Base-by-base conservation (phyloP, 2,888 invertebrate genomes). In the Isotomurus palustris region DNA sequence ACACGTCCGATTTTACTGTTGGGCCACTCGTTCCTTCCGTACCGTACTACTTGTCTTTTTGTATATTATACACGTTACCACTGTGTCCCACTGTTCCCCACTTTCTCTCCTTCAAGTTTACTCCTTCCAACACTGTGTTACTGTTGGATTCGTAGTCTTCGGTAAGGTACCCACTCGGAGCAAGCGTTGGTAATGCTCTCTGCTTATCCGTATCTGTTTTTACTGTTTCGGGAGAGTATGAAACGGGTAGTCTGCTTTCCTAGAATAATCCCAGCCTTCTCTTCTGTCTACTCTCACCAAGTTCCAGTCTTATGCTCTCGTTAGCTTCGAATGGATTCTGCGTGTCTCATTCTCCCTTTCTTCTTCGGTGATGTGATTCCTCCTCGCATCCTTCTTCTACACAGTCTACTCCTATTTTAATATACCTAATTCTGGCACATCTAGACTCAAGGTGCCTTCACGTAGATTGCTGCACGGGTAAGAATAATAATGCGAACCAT, bases 261-360 rank as follows among this genome's bases (percentile, higher is more conserved):
- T 35, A 35, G 29, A 49, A 35, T 49, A 49, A 35, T 49, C 48
- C 48, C 22, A 22, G 32, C 19, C 48, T 49, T 21, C 35, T 19
- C 21, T 24, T 44, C 6, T 22, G 21, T 21, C 14, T 44, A 14
- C 44, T n/a, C n/a, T n/a, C n/a, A 19, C 10, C 44, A 19, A n/a
- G 44, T 44, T 40, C 40, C 40, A 6, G 38, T 38, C 5, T 38
- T 19, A 38, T 38, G 38, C 38, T 38, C 25, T 14, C 43, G 43
- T 43, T 43, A 14, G n/a, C 43, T 56, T 53, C 56, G 53, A 55
- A 55, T 58, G 60, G 64, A 64, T 60, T 64, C 64, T 64, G 64
- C 56, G 64, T 60, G 60, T 53, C 60, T 54, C 28, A 32, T 41
- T 38, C 3, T 49, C 21, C 50, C 57, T 60, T 60, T 53, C 54